Evolutionary conservation across 2,888 invertebrate genomes (phyloP).

Genomic region (Philhelius pedissequus): DNA sequence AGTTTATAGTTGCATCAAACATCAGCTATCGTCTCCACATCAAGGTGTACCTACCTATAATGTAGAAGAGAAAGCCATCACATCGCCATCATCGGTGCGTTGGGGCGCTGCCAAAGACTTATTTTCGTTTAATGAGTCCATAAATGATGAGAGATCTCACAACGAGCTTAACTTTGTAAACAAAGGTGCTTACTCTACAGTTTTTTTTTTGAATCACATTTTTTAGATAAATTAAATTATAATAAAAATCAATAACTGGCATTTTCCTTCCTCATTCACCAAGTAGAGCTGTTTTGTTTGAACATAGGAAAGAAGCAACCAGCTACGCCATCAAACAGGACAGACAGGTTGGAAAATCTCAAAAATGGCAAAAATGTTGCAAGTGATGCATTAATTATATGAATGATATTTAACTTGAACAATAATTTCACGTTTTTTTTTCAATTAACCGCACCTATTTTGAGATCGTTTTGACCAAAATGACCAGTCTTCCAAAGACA

Average conservation of each 20-base stretch:
- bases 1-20: neutral
- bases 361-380: slow-evolving; percentile 8
- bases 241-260: neutral
- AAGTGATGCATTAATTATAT: slow-evolving; percentile 28
- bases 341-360: neutral
- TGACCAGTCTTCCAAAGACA: neutral
- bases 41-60: no score
- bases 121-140: slow-evolving; percentile 38
- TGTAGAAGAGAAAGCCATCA: slow-evolving; percentile 59
- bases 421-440: slow-evolving; percentile 1
- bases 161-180: neutral
- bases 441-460: slow-evolving; percentile 37
- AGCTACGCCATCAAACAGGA: no score
- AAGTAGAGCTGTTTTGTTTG: slow-evolving; percentile 44
- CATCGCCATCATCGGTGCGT: neutral
- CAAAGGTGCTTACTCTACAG: neutral
- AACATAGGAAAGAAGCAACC: no score
- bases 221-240: neutral
- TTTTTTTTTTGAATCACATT: neutral
- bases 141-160: slow-evolving; percentile 30
- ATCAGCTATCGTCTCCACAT: neutral
- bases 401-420: neutral
- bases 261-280: slow-evolving; percentile 48
- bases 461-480: slow-evolving; percentile 17
- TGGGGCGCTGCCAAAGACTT: neutral